Percentiles rank a stretch among this genome's conserved stretches.
These are phyloP conservation scores for Cotesia typhae DNA, from an alignment of 1,140 invertebrate species.

Conservation along the genomic window DNA sequence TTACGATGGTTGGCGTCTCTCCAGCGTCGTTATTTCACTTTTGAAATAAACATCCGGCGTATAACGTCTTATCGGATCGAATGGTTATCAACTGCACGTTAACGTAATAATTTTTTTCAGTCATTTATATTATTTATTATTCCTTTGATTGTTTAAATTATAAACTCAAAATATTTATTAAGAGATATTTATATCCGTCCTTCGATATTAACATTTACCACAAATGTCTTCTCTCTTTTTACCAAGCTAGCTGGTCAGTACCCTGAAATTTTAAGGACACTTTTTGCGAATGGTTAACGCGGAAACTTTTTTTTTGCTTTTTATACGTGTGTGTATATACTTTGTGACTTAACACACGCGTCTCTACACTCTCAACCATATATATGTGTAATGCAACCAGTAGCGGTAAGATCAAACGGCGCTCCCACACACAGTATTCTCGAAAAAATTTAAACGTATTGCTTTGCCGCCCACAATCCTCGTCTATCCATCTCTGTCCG, in stretches of 20 bases:
- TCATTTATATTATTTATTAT: slow-evolving; percentile 10
- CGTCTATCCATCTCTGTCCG: slow-evolving; percentile 23
- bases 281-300: no score
- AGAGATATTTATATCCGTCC: no score
- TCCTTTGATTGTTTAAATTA: neutral
- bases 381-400: slow-evolving; percentile 34
- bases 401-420: slow-evolving; percentile 50
- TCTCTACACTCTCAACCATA: slow-evolving; percentile 25
- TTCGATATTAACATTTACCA: no score
- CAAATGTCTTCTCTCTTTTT: no score
- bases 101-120: slow-evolving; percentile 42
- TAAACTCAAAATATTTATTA: neutral
- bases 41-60: slow-evolving; percentile 62
- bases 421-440: slow-evolving; percentile 45
- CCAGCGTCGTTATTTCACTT: slow-evolving; percentile 64
- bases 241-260: no score
- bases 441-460: slow-evolving; percentile 46
- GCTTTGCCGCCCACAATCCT: slow-evolving; percentile 32
- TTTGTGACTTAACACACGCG: slow-evolving; percentile 29
- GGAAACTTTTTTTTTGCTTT: slow-evolving; percentile 17
- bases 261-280: no score
- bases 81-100: slow-evolving; percentile 55
- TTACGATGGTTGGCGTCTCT: slow-evolving; percentile 57
- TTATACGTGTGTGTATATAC: neutral
- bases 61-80: slow-evolving; percentile 59